Conservation (phyloP, 2,888 invertebrate species). For the Rhopalosiphum nymphaeae region DNA sequence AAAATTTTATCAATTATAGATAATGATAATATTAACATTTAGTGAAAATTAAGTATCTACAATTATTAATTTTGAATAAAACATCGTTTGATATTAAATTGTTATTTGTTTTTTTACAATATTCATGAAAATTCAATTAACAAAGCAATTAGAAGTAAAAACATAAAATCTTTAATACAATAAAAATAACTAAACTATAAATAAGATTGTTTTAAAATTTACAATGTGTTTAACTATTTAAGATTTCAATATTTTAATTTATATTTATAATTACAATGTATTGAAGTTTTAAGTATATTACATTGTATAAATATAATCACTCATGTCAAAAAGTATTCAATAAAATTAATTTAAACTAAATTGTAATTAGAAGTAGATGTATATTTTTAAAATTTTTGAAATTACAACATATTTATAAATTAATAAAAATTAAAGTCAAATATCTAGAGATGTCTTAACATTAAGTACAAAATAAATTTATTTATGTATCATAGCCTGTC, state of each 20-base stretch:
- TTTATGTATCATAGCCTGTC: conserved; percentile 53
- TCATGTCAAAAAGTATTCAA: not conserved
- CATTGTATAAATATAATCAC: not conserved
- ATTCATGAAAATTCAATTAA: not conserved
- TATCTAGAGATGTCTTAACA: not conserved
- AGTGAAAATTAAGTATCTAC: no score
- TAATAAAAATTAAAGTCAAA: not conserved
- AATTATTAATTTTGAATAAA: no score
- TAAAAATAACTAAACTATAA: not conserved
- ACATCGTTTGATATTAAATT: no score
- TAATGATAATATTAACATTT: no score
- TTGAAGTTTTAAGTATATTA: not conserved
- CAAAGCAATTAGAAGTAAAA: not conserved
- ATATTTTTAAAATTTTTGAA: not conserved
- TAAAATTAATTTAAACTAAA: not conserved
- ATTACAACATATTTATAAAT: not conserved
- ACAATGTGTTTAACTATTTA: not conserved
- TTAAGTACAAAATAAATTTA: not conserved
- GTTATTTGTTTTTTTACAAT: not conserved
- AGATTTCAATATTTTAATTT: not conserved
- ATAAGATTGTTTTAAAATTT: not conserved
- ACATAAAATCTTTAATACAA: not conserved
- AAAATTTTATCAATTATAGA: no score
- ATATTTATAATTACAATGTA: not conserved
- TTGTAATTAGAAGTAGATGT: not conserved